Evolutionary conservation across 2,797 vertebrate species (phyloP).

Genomic region (Channa striata): DNA sequence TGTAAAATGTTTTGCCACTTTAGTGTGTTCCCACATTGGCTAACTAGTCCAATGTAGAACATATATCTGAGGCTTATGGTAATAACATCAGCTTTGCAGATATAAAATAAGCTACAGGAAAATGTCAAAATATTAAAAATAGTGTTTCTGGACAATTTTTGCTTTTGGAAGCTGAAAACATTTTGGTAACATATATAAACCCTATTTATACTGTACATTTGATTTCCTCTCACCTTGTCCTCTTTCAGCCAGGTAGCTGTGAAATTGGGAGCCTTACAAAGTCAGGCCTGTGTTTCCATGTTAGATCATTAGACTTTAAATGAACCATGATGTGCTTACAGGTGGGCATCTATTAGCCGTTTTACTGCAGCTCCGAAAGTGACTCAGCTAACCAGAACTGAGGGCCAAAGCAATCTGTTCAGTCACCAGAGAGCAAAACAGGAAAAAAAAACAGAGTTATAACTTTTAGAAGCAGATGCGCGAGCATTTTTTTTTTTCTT

Average conservation of each 20-base stretch:
- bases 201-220: too few relatives aligned
- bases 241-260: conserved; percentile 17
- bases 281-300: conserved; percentile 38
- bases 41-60: too few relatives aligned
- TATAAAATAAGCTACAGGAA: too few relatives aligned
- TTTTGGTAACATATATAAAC: too few relatives aligned
- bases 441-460: background rate
- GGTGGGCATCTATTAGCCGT: conserved; percentile 50
- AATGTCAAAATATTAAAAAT: too few relatives aligned
- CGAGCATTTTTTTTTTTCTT: background rate
- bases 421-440: background rate
- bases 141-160: too few relatives aligned
- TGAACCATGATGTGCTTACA: conserved; percentile 57
- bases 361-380: conserved; percentile 35
- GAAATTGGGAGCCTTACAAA: conserved; percentile 9
- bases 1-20: too few relatives aligned
- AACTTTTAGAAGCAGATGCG: conserved; percentile 3
- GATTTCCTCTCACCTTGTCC: background rate
- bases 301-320: conserved; percentile 51
- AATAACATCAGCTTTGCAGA: too few relatives aligned
- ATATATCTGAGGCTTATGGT: too few relatives aligned
- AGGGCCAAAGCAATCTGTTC: conserved; percentile 36
- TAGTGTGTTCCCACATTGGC: too few relatives aligned
- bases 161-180: background rate
- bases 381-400: conserved; percentile 34